Evolutionary conservation across 2,888 invertebrate species (phyloP).

Genomic region (Eristalis tenax): DNA sequence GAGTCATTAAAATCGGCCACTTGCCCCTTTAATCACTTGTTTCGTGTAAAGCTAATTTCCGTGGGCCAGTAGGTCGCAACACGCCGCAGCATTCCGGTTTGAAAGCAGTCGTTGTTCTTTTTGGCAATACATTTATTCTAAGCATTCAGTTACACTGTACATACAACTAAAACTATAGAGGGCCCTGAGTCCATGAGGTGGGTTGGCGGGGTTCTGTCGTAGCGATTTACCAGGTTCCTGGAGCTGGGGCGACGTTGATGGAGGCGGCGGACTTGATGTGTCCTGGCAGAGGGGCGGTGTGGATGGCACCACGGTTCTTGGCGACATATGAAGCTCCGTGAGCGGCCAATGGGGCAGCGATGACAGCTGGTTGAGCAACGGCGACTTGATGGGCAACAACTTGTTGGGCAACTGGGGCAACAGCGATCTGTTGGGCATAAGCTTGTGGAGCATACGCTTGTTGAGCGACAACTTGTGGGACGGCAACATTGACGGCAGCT

Average conservation of each 20-base stretch:
- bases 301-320: conserved; percentile 77
- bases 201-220: background rate
- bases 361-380: conserved; percentile 78
- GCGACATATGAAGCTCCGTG: conserved; percentile 78
- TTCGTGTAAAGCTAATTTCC: background rate
- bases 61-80: background rate
- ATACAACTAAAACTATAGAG: background rate
- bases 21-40: background rate
- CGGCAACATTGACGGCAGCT: conserved; percentile 3
- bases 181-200: background rate
- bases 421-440: background rate
- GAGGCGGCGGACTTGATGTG: conserved; percentile 77
- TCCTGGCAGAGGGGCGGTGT: conserved; percentile 77
- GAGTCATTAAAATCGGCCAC: background rate
- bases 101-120: background rate
- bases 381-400: background rate
- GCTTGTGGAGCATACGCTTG: background rate
- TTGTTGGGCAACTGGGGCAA: background rate
- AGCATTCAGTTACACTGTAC: background rate
- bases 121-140: background rate
- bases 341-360: conserved; percentile 78
- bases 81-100: background rate
- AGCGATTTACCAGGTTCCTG: conserved; percentile 74
- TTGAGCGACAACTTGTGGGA: background rate
- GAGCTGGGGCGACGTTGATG: conserved; percentile 77